Percentiles rank a stretch among this genome's conserved stretches.
phyloP scores from a whole-genome alignment of 2,113 vertebrate genomes.

The Corythornis cristatus region DNA sequence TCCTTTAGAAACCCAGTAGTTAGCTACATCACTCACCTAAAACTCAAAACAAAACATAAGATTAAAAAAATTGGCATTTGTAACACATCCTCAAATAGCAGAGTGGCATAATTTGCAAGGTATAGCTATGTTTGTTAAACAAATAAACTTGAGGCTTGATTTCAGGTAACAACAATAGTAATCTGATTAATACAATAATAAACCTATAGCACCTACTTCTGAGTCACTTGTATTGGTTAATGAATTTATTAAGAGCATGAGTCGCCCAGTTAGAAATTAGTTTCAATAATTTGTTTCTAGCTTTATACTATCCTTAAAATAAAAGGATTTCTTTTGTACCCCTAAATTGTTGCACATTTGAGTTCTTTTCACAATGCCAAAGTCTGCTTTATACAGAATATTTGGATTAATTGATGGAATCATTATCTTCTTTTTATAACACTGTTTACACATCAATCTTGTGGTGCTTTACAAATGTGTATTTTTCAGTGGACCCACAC shows the following conservation, averaged over 20 bases:
- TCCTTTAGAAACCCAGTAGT: slow-evolving; percentile 75
- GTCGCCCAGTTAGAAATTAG: slow-evolving; percentile 12
- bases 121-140: neutral
- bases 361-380: neutral
- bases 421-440: neutral
- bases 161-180: neutral
- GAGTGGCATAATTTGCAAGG: neutral
- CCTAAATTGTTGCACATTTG: neutral
- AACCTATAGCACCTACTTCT: neutral
- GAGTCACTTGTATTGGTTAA: slow-evolving; percentile 19
- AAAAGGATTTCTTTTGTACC: neutral
- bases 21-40: slow-evolving; percentile 73
- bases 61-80: neutral
- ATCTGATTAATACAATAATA: neutral
- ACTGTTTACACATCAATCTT: neutral
- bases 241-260: slow-evolving; percentile 4
- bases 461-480: neutral
- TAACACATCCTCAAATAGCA: neutral
- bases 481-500: neutral
- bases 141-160: neutral
- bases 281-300: slow-evolving; percentile 11
- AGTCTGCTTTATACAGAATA: neutral
- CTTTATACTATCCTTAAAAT: slow-evolving; percentile 9
- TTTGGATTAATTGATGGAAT: neutral
- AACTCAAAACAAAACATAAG: slow-evolving; percentile 12